Percentiles rank a stretch among this genome's conserved stretches.
Evolutionary conservation across 2,888 invertebrate species (phyloP).

Genomic region (Formica aserva): DNA sequence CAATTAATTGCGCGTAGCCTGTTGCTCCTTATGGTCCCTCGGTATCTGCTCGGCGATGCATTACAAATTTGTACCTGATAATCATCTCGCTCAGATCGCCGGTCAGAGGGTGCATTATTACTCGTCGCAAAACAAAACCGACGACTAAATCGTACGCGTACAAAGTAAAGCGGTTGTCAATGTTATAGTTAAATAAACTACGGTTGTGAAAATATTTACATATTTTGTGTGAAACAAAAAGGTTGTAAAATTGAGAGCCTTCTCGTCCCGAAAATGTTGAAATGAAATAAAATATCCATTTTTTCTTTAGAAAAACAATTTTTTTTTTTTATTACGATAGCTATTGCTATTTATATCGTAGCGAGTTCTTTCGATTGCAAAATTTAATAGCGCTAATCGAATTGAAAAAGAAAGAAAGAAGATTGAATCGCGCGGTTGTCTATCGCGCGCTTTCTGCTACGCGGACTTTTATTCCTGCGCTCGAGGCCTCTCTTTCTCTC

Average conservation of each 20-base stretch:
- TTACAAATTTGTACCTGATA: constrained; percentile 56
- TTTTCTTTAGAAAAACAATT: background rate
- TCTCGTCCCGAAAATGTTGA: background rate
- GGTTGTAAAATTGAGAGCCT: background rate
- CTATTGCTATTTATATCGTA: background rate
- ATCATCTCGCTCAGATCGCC: constrained; percentile 31
- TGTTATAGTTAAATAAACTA: background rate
- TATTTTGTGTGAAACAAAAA: background rate
- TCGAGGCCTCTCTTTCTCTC: constrained; percentile 2
- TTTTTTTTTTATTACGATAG: background rate
- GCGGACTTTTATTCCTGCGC: constrained; percentile 6
- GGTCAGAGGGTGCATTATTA: constrained; percentile 1
- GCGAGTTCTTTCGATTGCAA: background rate
- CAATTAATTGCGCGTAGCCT: constrained; percentile 72
- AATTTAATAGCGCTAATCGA: background rate
- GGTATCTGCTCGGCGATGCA: constrained; percentile 54
- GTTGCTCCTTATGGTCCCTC: constrained; percentile 67
- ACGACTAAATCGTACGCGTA: background rate
- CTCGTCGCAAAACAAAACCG: constrained; percentile 7
- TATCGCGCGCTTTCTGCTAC: background rate
- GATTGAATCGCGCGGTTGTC: background rate
- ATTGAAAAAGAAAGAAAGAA: background rate
- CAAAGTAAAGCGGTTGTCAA: background rate
- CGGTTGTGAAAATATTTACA: background rate
- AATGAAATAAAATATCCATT: background rate